These are phyloP conservation scores for Agrochola lychnidis DNA, from an alignment of 2,888 invertebrate species.

Conservation along the genomic window DNA sequence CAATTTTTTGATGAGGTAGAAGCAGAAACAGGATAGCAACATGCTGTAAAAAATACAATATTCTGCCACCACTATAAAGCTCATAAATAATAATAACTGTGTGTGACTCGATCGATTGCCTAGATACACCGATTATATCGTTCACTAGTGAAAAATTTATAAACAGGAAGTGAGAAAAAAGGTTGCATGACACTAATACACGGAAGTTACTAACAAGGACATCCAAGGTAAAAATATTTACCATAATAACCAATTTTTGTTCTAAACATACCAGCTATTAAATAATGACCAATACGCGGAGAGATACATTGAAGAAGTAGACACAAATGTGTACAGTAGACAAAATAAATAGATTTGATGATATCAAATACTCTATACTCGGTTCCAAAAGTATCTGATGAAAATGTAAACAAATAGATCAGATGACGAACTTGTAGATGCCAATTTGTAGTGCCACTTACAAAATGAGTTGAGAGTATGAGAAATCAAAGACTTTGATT, in stretches of 20 bases:
- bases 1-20: not conserved
- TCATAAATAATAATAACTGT: not conserved
- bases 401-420: not conserved
- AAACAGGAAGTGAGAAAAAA: constrained; percentile 17
- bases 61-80: not conserved
- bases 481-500: too few relatives aligned
- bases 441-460: not conserved
- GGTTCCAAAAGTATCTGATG: not conserved
- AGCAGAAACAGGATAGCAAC: not conserved
- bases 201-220: constrained; percentile 3
- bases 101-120: not conserved
- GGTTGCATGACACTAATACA: constrained; percentile 17
- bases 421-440: not conserved
- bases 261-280: not conserved
- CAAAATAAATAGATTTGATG: not conserved
- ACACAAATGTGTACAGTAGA: not conserved
- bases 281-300: not conserved
- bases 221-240: constrained; percentile 12
- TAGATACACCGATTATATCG: constrained; percentile 22
- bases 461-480: too few relatives aligned
- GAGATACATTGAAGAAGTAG: not conserved
- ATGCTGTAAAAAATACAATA: not conserved
- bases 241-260: not conserved
- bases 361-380: not conserved
- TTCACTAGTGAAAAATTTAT: not conserved